Percentiles rank a stretch among this genome's conserved stretches.
These are phyloP conservation scores for Proales similis DNA, from an alignment of 1,140 invertebrate genomes.

Conservation along the genomic window DNA sequence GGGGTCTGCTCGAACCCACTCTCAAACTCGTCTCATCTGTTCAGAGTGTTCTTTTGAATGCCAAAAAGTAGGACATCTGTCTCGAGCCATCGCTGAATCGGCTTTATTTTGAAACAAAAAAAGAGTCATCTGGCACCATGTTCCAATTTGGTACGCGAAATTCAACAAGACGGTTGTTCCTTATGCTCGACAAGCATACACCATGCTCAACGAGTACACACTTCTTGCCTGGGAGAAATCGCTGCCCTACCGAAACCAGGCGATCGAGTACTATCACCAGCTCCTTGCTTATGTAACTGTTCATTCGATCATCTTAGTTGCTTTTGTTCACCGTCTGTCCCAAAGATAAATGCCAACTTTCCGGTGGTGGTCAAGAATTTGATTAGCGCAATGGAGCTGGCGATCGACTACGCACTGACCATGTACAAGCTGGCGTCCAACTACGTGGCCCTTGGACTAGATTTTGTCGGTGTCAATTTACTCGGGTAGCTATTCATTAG, in stretches of 20 bases:
- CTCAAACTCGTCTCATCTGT: conserved; percentile 7
- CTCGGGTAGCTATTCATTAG: no score
- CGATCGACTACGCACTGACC: conserved; percentile 14
- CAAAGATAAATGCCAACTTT: background rate
- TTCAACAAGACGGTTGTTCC: conserved; percentile 2
- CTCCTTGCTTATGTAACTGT: background rate
- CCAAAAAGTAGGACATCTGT: conserved; percentile 27
- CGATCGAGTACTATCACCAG: background rate
- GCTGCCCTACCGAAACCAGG: background rate
- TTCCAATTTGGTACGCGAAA: conserved; percentile 16
- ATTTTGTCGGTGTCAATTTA: conserved; percentile 29
- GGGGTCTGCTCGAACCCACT: conserved; percentile 19
- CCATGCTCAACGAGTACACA: conserved; percentile 1
- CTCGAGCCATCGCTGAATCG: no score
- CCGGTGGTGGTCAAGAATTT: conserved; percentile 30
- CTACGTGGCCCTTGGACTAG: background rate
- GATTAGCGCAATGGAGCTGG: conserved; percentile 9
- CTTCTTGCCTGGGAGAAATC: conserved; percentile 11
- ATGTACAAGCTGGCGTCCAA: background rate
- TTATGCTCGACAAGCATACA: background rate
- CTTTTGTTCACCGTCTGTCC: no score
- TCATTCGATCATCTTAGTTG: background rate
- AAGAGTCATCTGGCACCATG: conserved; percentile 3
- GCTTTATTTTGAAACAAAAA: no score
- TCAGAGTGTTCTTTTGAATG: background rate